phyloP scores from a whole-genome alignment of 1,140 invertebrate species.

The Parapsyche elsis region DNA sequence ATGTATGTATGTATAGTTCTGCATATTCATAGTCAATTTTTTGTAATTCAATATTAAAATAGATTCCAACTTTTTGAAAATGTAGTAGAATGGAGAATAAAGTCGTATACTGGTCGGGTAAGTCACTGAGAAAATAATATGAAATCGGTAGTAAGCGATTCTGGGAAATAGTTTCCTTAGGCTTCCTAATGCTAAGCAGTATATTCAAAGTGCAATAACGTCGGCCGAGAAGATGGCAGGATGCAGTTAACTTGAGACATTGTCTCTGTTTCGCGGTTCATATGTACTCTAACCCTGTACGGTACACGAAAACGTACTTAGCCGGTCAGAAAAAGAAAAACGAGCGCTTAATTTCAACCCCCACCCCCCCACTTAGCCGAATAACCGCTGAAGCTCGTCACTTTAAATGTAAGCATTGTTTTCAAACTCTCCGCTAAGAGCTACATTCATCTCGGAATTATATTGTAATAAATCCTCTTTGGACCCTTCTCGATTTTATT shows the following conservation, averaged over 20 bases:
- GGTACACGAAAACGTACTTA: conserved; percentile 46
- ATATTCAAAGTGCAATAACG: conserved; percentile 30
- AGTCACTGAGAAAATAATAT: too few relatives aligned
- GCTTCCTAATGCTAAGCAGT: conserved; percentile 22
- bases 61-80: too few relatives aligned
- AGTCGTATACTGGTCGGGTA: too few relatives aligned
- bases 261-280: conserved; percentile 25
- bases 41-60: too few relatives aligned
- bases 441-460: background rate
- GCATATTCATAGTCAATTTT: too few relatives aligned
- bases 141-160: too few relatives aligned
- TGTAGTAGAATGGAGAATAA: too few relatives aligned
- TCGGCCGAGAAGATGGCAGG: conserved; percentile 22
- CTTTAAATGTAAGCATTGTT: conserved; percentile 30
- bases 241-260: conserved; percentile 54
- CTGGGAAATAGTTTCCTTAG: background rate
- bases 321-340: conserved; percentile 38
- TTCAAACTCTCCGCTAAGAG: conserved; percentile 16
- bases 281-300: conserved; percentile 10
- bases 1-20: too few relatives aligned
- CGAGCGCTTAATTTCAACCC: conserved; percentile 38
- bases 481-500: conserved; percentile 13
- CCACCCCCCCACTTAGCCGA: background rate
- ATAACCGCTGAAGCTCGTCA: background rate
- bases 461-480: conserved; percentile 30